Evolutionary conservation across 2,888 invertebrate genomes (phyloP).

Genomic region (Chouioia cunea): DNA sequence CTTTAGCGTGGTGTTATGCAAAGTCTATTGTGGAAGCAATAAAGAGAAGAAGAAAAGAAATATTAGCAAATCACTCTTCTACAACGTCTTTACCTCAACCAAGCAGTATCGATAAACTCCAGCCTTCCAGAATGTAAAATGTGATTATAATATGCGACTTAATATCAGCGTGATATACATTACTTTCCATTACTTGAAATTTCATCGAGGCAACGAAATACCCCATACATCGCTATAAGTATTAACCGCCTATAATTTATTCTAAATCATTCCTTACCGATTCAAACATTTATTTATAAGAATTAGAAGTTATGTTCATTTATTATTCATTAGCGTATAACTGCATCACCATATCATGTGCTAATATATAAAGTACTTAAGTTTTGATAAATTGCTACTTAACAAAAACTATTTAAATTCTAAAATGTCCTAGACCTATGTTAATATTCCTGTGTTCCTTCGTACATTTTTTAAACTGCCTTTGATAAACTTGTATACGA

Average conservation of each 20-base stretch:
- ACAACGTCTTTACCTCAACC: not conserved
- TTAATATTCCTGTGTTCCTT: too few species aligned
- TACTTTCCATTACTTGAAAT: conserved; percentile 7
- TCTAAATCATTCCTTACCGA: too few species aligned
- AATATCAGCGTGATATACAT: conserved; percentile 30
- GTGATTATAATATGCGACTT: conserved; percentile 49
- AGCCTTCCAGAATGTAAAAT: conserved; percentile 21
- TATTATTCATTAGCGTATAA: too few species aligned
- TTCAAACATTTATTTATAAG: too few species aligned
- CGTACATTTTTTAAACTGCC: too few species aligned
- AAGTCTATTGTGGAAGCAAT: conserved; percentile 73
- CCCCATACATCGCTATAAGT: too few species aligned
- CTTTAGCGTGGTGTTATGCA: conserved; percentile 73
- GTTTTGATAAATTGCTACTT: too few species aligned
- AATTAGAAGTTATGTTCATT: too few species aligned
- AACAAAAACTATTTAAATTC: too few species aligned
- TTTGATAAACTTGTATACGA: not conserved
- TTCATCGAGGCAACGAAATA: not conserved
- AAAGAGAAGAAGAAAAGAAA: conserved; percentile 58
- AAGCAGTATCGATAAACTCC: not conserved
- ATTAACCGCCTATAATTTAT: not conserved
- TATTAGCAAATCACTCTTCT: conserved; percentile 44
- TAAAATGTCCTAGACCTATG: too few species aligned
- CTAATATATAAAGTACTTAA: too few species aligned
- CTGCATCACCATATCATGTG: too few species aligned